These are phyloP conservation scores for Acheta domesticus DNA, from an alignment of 2,888 invertebrate species.

Conservation along the genomic window DNA sequence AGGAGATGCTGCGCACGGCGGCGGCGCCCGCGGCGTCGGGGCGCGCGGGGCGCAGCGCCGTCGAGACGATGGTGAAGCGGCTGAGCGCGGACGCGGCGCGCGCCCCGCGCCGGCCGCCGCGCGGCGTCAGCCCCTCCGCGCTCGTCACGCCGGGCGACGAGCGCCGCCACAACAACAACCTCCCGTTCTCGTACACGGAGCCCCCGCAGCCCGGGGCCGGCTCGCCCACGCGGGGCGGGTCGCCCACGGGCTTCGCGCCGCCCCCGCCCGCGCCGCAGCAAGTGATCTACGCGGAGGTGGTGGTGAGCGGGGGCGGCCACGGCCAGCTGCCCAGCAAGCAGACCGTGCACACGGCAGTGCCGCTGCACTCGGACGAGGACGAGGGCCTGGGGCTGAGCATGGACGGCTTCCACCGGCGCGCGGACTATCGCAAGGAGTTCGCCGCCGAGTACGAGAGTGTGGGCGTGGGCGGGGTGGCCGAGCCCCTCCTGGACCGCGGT, in stretches of 20 bases:
- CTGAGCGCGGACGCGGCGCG: conserved; percentile 50
- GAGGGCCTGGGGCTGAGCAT: conserved; percentile 66
- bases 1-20: neutral
- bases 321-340: conserved; percentile 44
- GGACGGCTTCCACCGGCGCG: conserved; percentile 26
- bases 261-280: conserved; percentile 40
- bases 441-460: conserved; percentile 37
- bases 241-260: conserved; percentile 31
- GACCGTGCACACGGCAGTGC: conserved; percentile 55
- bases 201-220: conserved; percentile 47
- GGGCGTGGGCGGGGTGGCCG: conserved; percentile 38
- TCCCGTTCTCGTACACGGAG: conserved; percentile 77
- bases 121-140: conserved; percentile 31
- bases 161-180: conserved; percentile 66
- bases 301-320: conserved; percentile 43
- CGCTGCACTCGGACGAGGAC: conserved; percentile 54
- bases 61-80: conserved; percentile 72
- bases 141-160: conserved; percentile 58
- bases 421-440: conserved; percentile 30
- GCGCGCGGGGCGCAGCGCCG: conserved; percentile 61
- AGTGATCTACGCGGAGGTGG: conserved; percentile 75
- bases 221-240: conserved; percentile 32
- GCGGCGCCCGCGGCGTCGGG: conserved; percentile 41
- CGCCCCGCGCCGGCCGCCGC: conserved; percentile 30
- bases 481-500: conserved; percentile 55